These are phyloP conservation scores for Gadus chalcogrammus DNA, from an alignment of 2,113 vertebrate genomes.

Conservation along the genomic window DNA sequence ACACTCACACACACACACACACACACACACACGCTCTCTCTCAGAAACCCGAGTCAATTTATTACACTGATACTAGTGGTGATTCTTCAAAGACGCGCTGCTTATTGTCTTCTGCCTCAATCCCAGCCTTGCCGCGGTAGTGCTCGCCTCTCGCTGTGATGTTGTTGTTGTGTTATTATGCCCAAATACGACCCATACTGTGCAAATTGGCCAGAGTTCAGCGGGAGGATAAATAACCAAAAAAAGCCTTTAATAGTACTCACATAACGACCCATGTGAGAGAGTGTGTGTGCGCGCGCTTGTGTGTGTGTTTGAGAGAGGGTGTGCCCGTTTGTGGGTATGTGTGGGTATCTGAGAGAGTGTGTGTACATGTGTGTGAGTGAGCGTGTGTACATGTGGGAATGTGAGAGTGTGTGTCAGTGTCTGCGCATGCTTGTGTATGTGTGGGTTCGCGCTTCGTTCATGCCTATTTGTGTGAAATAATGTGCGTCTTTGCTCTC, in stretches of 20 bases:
- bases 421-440: constrained; percentile 22
- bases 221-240: constrained; percentile 56
- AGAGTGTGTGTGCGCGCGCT: too few species aligned
- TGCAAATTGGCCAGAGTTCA: constrained; percentile 58
- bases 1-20: too few species aligned
- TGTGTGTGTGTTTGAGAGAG: constrained; percentile 32
- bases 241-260: constrained; percentile 53
- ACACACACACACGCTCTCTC: background rate
- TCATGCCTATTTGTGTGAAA: background rate
- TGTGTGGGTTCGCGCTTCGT: constrained; percentile 30
- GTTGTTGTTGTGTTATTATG: constrained; percentile 57
- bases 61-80: constrained; percentile 18
- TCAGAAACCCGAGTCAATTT: background rate
- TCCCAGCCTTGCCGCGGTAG: constrained; percentile 15
- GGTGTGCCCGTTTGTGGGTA: constrained; percentile 21
- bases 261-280: constrained; percentile 48
- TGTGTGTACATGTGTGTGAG: too few species aligned
- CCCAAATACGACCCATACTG: constrained; percentile 54
- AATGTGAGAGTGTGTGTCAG: background rate
- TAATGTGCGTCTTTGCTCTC: constrained; percentile 2
- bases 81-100: constrained; percentile 37
- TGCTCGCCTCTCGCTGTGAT: constrained; percentile 34
- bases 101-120: constrained; percentile 19
- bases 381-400: too few species aligned
- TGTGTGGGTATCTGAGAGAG: too few species aligned